Percentiles rank a stretch among this genome's conserved stretches.
Evolutionary conservation across 2,797 vertebrate species (phyloP).

Genomic region (Thripadectes ignobilis): DNA sequence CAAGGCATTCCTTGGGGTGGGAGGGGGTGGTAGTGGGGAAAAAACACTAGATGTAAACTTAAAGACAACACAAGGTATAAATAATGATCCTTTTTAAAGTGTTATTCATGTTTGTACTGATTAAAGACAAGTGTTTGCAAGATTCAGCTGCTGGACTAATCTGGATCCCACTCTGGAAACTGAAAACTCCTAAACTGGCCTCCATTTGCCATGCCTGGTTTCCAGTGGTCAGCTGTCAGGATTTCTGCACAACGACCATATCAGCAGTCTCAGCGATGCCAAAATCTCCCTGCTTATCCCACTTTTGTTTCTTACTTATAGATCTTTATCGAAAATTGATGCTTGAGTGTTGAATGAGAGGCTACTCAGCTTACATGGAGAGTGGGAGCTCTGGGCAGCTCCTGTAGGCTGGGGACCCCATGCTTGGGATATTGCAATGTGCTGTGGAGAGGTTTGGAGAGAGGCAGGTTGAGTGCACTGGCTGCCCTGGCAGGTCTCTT

Average conservation of each 20-base stretch:
- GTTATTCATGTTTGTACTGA: background rate
- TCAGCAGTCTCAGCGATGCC: background rate
- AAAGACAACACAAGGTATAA: background rate
- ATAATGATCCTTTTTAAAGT: background rate
- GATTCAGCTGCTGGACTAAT: background rate
- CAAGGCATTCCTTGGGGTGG: background rate
- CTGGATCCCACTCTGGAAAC: background rate
- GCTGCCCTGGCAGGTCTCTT: background rate
- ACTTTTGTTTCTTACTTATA: background rate
- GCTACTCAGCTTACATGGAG: background rate
- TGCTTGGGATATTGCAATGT: background rate
- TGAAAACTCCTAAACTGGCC: background rate
- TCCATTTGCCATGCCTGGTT: background rate
- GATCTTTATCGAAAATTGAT: background rate
- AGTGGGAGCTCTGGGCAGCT: background rate
- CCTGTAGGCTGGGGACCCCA: accelerated
- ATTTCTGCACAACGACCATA: background rate
- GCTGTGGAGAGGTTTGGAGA: background rate
- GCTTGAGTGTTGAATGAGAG: background rate
- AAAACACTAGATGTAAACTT: background rate
- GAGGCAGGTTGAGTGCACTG: background rate
- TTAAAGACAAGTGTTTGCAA: background rate
- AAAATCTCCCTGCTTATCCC: accelerated
- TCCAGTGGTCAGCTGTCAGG: background rate
- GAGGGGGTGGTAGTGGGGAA: background rate